Percentiles rank a stretch among this genome's conserved stretches.
Evolutionary conservation across 1,140 invertebrate species (phyloP).

Genomic region (Spodoptera frugiperda): DNA sequence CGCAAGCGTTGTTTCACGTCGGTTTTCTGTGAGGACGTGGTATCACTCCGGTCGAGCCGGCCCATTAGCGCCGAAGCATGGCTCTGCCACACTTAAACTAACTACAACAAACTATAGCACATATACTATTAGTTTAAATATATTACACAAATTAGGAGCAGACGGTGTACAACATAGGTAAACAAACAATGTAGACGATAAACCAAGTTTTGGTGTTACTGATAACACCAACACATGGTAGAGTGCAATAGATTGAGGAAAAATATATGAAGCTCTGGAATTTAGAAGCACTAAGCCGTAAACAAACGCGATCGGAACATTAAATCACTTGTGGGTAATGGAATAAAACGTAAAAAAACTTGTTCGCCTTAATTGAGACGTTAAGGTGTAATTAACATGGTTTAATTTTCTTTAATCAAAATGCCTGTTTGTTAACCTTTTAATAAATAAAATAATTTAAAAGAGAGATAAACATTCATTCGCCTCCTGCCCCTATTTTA

Average conservation of each 20-base stretch:
- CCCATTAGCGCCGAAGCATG: too few species aligned
- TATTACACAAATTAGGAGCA: too few species aligned
- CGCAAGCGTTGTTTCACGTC: too few species aligned
- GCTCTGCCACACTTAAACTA: too few species aligned
- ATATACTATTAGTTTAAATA: too few species aligned
- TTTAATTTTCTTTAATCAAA: neutral
- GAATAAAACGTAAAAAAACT: slow-evolving; percentile 18
- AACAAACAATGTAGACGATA: slow-evolving; percentile 48
- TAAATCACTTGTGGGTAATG: neutral
- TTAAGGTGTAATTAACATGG: neutral
- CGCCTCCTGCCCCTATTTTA: too few species aligned
- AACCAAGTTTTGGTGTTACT: slow-evolving; percentile 52
- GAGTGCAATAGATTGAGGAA: slow-evolving; percentile 52
- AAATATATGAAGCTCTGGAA: slow-evolving; percentile 39
- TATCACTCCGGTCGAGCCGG: too few species aligned
- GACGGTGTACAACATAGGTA: neutral
- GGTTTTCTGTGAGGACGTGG: too few species aligned
- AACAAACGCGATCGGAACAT: slow-evolving; percentile 35
- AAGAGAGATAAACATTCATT: too few species aligned
- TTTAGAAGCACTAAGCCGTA: slow-evolving; percentile 22
- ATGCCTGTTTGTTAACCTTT: neutral
- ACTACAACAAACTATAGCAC: too few species aligned
- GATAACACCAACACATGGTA: slow-evolving; percentile 23
- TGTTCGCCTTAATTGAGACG: slow-evolving; percentile 10
- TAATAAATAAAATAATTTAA: too few species aligned